Evolutionary conservation across 2,113 vertebrate species (phyloP), one percentile per base, ranked within the genome.

Genomic region (Clarias gariepinus): DNA sequence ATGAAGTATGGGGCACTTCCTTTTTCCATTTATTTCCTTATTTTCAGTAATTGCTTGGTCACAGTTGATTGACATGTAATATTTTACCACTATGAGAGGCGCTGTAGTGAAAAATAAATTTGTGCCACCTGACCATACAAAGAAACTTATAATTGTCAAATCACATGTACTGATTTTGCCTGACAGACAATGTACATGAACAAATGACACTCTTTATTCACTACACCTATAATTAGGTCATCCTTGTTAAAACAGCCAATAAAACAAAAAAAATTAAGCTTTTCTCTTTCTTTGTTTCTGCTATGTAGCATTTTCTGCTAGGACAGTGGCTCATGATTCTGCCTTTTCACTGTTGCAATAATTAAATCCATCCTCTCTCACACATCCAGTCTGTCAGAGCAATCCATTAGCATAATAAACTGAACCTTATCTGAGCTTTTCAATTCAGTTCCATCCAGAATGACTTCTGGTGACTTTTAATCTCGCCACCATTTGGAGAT

Each of bases 331-430:
- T 81, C 87, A 85, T 73, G 83, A 89, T 86, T 89, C 64, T 73
- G 86, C 79, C 28, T 84, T 82, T 80, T 84, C 69, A 88, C 64
- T 86, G 89, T 79, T 87, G 90, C 88, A 89, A 84, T 90, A 92
- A 94, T 92, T 91, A 90, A 90, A 93, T 91, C 88, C 83, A 80
- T 86, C 84, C 74, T 83, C 88, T 87, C 82, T 82, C 58, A 19
- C 36, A 66, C 86, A 81, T 85, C 86, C 90, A 81, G 89, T 63
- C 87, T 84, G 89, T 93, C 91, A 84, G 91, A 90, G 90, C 88
- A 84, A 83, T 81, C 91, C 93, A 94, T 95, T 95, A 94, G 90
- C 84, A 47, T 93, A 90, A 94, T 93, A 89, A 91, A 92, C 85
- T 19, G 87, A 87, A 53, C 85, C 92, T 89, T 57, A 84, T 57